Percentiles rank a stretch among this genome's conserved stretches.
Conservation (phyloP, 2,113 vertebrate genomes). For the Edolisoma coerulescens region DNA sequence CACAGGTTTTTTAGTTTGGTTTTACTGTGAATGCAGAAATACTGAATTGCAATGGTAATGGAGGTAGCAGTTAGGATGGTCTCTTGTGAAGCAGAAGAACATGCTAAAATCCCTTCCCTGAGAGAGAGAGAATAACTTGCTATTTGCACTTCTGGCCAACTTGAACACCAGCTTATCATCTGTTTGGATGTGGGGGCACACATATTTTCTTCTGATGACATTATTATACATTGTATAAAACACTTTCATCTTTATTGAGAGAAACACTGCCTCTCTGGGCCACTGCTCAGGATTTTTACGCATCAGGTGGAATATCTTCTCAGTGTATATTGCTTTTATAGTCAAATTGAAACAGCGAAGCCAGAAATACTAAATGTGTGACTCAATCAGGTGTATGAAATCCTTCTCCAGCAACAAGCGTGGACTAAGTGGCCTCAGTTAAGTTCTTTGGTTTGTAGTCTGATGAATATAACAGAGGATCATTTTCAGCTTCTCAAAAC, state of each 20-base stretch:
- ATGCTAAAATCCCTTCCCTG: background rate
- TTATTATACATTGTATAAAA: background rate
- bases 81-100: background rate
- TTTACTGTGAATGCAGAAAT: background rate
- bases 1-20: background rate
- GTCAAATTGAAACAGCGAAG: background rate
- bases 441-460: background rate
- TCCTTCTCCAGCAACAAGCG: background rate
- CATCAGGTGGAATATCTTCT: background rate
- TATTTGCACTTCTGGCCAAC: background rate
- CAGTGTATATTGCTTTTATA: background rate
- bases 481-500: background rate
- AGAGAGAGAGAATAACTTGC: background rate
- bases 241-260: background rate
- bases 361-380: background rate
- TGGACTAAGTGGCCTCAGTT: background rate
- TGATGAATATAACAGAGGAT: background rate
- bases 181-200: background rate
- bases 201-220: background rate
- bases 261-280: background rate
- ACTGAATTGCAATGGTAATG: background rate
- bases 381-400: background rate
- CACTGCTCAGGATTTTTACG: background rate
- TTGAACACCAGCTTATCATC: fast-evolving
- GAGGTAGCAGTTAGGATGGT: background rate